Percentiles rank a stretch among this genome's conserved stretches.
Conservation (phyloP, 1,140 invertebrate species). For the Ruditapes philippinarum region DNA sequence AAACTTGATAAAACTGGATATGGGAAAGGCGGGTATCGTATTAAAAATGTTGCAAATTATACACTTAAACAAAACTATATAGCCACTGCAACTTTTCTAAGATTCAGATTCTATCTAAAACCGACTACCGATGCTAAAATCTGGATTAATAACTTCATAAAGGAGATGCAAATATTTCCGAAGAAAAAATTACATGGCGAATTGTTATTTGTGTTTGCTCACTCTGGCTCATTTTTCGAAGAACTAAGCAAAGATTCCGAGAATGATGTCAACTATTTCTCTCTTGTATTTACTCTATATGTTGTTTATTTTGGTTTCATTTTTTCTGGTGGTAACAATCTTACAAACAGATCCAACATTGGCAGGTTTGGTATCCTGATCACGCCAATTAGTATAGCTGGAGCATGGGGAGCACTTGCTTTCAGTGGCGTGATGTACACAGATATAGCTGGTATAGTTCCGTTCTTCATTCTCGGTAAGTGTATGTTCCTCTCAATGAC, state of each 20-base stretch:
- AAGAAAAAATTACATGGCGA: not conserved
- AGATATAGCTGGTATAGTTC: not conserved
- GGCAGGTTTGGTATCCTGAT: not conserved
- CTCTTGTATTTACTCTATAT: not conserved
- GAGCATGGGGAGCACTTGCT: not conserved
- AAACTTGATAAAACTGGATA: too few relatives aligned
- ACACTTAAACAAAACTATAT: not conserved
- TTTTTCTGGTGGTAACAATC: not conserved
- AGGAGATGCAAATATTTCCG: not conserved
- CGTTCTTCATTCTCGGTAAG: not conserved
- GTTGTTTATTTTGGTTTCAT: conserved; percentile 1
- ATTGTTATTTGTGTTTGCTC: not conserved
- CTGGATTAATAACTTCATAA: not conserved
- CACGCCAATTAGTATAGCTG: not conserved
- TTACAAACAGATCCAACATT: conserved; percentile 5
- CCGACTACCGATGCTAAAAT: not conserved
- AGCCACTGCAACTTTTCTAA: not conserved
- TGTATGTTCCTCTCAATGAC: not conserved
- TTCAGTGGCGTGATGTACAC: not conserved
- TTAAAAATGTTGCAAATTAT: too few relatives aligned
- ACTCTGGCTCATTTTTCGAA: not conserved
- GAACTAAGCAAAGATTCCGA: not conserved
- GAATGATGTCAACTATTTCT: not conserved
- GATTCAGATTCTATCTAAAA: not conserved
- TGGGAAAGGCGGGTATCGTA: too few relatives aligned